These are phyloP conservation scores for Urocitellus parryii DNA, from an alignment of 2,113 vertebrate genomes.

Conservation along the genomic window DNA sequence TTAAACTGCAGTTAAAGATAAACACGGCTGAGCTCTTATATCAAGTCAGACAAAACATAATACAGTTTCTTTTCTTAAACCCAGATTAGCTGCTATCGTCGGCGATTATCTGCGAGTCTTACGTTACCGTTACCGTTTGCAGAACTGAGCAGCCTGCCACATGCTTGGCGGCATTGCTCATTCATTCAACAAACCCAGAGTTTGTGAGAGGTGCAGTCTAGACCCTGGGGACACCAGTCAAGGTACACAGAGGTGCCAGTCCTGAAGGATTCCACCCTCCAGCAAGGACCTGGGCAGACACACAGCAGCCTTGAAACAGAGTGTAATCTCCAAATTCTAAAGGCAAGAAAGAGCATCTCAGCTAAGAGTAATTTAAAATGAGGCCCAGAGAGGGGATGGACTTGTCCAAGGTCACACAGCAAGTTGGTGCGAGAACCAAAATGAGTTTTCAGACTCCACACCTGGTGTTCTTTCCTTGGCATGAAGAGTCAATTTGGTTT, in stretches of 20 bases:
- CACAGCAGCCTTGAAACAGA: not conserved
- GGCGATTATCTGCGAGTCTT: conserved; percentile 38
- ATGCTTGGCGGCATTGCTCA: not conserved
- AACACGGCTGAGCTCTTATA: conserved; percentile 69
- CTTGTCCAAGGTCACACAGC: not conserved
- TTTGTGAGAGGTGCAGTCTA: not conserved
- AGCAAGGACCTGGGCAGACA: not conserved
- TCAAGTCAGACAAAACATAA: conserved; percentile 73
- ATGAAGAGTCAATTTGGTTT: not conserved
- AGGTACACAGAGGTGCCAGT: not conserved
- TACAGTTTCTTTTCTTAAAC: conserved; percentile 56
- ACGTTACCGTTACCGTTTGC: not conserved
- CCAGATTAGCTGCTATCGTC: conserved; percentile 2
- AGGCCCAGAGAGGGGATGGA: not conserved
- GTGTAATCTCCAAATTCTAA: not conserved
- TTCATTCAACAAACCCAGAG: not conserved
- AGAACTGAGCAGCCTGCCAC: not conserved
- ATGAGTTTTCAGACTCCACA: not conserved
- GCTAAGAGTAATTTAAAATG: not conserved
- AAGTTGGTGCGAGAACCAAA: not conserved
- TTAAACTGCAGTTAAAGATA: conserved; percentile 67
- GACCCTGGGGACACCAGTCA: not conserved
- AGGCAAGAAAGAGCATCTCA: not conserved
- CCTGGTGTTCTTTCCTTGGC: not conserved
- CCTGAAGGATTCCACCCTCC: not conserved